A percentile compares a stretch with the other conserved stretches of the same genome.
These are phyloP conservation scores for Loriculus beryllinus DNA, from an alignment of 2,797 vertebrate species.

Conservation along the genomic window DNA sequence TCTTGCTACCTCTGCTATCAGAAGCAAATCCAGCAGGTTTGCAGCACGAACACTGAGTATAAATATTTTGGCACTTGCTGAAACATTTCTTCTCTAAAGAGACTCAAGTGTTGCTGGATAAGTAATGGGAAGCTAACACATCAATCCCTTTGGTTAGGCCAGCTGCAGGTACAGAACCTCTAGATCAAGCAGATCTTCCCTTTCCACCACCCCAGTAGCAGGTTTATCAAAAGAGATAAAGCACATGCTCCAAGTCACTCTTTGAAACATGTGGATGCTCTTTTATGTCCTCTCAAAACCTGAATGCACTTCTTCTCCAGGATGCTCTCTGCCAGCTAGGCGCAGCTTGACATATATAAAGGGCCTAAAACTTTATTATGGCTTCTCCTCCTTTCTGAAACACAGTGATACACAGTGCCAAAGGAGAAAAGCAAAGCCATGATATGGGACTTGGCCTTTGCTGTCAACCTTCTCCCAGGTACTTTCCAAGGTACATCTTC, in stretches of 20 bases:
- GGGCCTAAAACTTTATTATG: neutral
- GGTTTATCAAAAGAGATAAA: constrained; percentile 12
- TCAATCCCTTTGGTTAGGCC: neutral
- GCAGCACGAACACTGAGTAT: neutral
- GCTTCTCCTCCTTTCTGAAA: neutral
- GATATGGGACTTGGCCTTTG: neutral
- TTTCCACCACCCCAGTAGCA: neutral
- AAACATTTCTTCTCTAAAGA: neutral
- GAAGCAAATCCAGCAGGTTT: neutral
- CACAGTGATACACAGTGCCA: fast-evolving
- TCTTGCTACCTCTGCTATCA: neutral
- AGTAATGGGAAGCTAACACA: neutral
- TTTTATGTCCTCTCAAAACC: neutral
- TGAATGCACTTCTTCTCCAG: neutral
- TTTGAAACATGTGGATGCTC: neutral
- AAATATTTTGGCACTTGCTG: neutral
- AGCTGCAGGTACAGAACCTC: neutral
- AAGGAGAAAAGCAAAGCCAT: neutral
- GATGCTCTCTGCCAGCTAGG: neutral
- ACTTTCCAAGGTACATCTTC: neutral
- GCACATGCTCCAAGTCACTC: neutral
- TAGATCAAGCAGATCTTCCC: neutral
- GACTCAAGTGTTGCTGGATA: neutral
- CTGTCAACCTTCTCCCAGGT: neutral
- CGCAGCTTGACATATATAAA: neutral